A percentile compares a stretch with the other conserved stretches of the same genome.
Evolutionary conservation across 2,888 invertebrate genomes (phyloP).

Genomic region (Oscheius sp.): DNA sequence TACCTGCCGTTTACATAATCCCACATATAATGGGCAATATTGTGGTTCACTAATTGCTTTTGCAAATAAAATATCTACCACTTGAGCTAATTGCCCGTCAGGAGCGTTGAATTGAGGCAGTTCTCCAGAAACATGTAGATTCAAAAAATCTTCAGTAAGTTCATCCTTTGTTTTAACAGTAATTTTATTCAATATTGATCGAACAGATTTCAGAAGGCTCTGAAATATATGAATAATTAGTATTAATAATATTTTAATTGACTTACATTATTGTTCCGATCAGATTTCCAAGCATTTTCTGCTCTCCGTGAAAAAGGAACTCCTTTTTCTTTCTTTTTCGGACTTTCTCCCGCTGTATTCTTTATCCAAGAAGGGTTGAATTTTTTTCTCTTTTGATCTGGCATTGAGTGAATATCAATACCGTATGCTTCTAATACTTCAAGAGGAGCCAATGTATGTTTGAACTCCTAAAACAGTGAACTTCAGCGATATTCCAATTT

Average conservation of each 20-base stretch:
- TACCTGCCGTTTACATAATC: conserved; percentile 48
- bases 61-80: conserved; percentile 59
- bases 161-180: conserved; percentile 60
- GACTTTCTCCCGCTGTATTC: background rate
- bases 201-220: conserved; percentile 55
- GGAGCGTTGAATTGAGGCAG: conserved; percentile 24
- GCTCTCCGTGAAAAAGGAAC: conserved; percentile 13
- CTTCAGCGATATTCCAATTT: background rate
- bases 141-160: conserved; percentile 57
- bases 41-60: conserved; percentile 65
- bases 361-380: conserved; percentile 50
- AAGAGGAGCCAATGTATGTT: conserved; percentile 44
- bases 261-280: conserved; percentile 40
- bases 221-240: background rate
- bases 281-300: conserved; percentile 63
- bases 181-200: conserved; percentile 67
- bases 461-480: conserved; percentile 49
- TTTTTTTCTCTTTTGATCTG: conserved; percentile 42
- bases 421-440: conserved; percentile 44
- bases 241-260: conserved; percentile 28
- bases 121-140: conserved; percentile 44
- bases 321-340: background rate
- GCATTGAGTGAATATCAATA: conserved; percentile 55
- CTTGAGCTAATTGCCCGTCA: conserved; percentile 38
- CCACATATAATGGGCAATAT: conserved; percentile 58